phyloP scores from a whole-genome alignment of 2,113 vertebrate species.

The Lagopus leucura region DNA sequence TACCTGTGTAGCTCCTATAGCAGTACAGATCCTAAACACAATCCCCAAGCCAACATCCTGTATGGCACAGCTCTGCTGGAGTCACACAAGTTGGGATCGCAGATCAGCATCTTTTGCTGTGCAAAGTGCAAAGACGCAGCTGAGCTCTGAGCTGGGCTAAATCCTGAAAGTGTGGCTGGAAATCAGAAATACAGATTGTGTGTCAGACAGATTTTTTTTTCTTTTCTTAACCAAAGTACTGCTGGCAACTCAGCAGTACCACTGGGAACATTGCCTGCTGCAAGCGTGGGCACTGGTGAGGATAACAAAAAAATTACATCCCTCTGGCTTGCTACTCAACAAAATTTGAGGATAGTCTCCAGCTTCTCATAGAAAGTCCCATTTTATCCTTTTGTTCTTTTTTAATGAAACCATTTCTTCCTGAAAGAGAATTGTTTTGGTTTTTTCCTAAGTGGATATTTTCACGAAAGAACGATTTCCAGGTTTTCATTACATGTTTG shows the following conservation, averaged over 20 bases:
- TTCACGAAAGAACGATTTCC: conserved; percentile 24
- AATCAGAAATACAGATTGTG: neutral
- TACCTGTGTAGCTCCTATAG: neutral
- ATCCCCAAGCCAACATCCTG: neutral
- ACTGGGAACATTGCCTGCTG: neutral
- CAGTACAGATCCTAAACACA: rapidly evolving
- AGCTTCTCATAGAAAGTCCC: neutral
- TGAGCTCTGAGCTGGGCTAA: neutral
- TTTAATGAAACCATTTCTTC: conserved; percentile 27
- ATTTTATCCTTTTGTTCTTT: neutral
- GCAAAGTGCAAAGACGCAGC: neutral
- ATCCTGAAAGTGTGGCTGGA: neutral
- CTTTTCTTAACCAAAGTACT: neutral
- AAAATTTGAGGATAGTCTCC: neutral
- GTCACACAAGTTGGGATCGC: neutral
- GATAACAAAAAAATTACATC: neutral
- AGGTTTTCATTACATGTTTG: neutral
- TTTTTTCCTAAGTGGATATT: conserved; percentile 17
- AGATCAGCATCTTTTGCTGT: neutral
- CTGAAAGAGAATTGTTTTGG: neutral
- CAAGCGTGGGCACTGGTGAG: neutral
- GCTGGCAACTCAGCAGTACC: neutral
- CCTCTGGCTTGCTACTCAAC: neutral
- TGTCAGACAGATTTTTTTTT: neutral
- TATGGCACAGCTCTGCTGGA: neutral